Conservation (phyloP, 1,140 invertebrate genomes). For the Euura saliciscinereae region DNA sequence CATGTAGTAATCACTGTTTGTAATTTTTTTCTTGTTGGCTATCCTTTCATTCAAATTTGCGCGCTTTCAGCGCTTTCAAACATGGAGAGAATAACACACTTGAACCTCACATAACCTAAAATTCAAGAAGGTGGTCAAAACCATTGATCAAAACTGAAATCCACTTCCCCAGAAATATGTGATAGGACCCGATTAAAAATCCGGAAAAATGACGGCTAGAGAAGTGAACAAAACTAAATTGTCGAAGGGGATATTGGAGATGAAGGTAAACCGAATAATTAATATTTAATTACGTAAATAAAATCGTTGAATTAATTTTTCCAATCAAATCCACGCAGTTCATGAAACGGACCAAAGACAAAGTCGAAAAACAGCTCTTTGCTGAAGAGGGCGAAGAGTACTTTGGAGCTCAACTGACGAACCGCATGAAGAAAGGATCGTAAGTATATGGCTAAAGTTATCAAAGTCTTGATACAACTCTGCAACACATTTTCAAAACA, state of each 20-base stretch:
- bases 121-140: too few relatives aligned
- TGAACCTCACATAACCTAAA: too few relatives aligned
- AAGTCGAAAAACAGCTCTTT: slow-evolving; percentile 76
- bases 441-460: slow-evolving; percentile 42
- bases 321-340: slow-evolving; percentile 62
- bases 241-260: slow-evolving; percentile 74
- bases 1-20: too few relatives aligned
- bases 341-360: slow-evolving; percentile 88
- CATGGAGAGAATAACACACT: too few relatives aligned
- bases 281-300: slow-evolving; percentile 14
- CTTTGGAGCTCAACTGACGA: slow-evolving; percentile 64
- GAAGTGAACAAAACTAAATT: slow-evolving; percentile 54
- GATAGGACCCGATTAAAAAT: too few relatives aligned
- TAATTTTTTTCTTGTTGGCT: too few relatives aligned
- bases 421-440: slow-evolving; percentile 61
- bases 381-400: slow-evolving; percentile 71
- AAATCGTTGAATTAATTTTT: slow-evolving; percentile 13
- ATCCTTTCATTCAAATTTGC: too few relatives aligned
- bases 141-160: too few relatives aligned
- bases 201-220: slow-evolving; percentile 17
- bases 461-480: neutral
- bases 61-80: too few relatives aligned
- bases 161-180: too few relatives aligned
- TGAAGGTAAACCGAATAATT: slow-evolving; percentile 61
- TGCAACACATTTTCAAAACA: slow-evolving; percentile 6